A percentile compares a stretch with the other conserved stretches of the same genome.
phyloP scores from a whole-genome alignment of 2,888 invertebrate genomes.

The Micropterix aruncella region DNA sequence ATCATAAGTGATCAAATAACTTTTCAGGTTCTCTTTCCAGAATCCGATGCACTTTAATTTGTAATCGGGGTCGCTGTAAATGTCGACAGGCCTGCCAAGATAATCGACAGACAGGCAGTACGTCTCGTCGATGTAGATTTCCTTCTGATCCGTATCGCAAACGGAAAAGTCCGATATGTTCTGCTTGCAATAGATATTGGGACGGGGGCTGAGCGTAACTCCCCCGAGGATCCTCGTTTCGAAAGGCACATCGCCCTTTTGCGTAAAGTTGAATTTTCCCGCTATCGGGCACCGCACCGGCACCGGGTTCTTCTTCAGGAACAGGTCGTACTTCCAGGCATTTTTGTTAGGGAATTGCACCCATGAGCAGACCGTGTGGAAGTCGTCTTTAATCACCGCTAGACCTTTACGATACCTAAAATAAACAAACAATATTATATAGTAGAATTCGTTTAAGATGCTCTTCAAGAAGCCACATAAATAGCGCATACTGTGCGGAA shows the following conservation, averaged over 20 bases:
- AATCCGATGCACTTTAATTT: conserved; percentile 94
- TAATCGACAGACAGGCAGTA: conserved; percentile 96
- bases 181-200: conserved; percentile 82
- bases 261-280: conserved; percentile 90
- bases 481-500: too few relatives aligned
- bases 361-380: conserved; percentile 90
- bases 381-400: conserved; percentile 81
- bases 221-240: conserved; percentile 92
- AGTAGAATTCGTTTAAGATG: background rate
- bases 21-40: conserved; percentile 96
- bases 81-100: conserved; percentile 86
- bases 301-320: conserved; percentile 75
- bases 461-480: background rate
- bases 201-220: conserved; percentile 86
- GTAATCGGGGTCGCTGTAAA: conserved; percentile 93
- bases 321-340: conserved; percentile 78
- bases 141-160: conserved; percentile 90
- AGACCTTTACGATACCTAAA: conserved; percentile 70
- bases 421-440: conserved; percentile 8
- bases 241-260: conserved; percentile 80
- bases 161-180: conserved; percentile 93
- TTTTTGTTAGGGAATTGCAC: conserved; percentile 77
- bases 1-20: conserved; percentile 91
- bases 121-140: conserved; percentile 86
- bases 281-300: conserved; percentile 92